Base-by-base conservation (phyloP, 2,113 vertebrate species). In the Bufo bufo region DNA sequence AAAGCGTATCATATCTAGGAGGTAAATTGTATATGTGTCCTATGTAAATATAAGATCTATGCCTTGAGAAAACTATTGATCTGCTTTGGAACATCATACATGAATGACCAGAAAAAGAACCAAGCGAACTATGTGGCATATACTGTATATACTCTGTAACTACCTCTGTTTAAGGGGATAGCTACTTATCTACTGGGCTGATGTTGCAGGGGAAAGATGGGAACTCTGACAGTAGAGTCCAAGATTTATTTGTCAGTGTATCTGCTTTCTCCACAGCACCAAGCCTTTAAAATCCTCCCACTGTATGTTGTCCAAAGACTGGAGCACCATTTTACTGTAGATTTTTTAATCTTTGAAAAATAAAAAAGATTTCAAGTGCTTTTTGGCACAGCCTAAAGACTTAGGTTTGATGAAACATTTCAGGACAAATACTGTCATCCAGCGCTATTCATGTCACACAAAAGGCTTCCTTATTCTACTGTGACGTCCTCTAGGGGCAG, bases 241-340 rank as follows among this genome's bases (percentile, higher is more conserved):
- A 43, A 33, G 14, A 33, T 43, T 11, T 23, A 9, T 47, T 14
- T 14, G 47, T 45, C 63, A 49, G 10, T 50, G 20, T 14, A 52
- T 8, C 12, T 82, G 3, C 4, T 65, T 20, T 16, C 66, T 13
- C 4, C 19, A 19, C 9, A 82, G 59, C 81, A 82, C 49, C 82
- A 14, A 33, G 50, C 50, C 65, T 49, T 71, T 84, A 20, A 84
- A 83, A 84, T 69, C 63, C 47, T 84, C 78, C 69, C 78, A 82
- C 86, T 87, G 74, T 82, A 82, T 23, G 47, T 13, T 71, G 49
- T 82, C 86, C 86, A 87, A 87, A 79, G 85, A 87, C 63, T 80
- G 85, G 85, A 79, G 85, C 61, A 80, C 85, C 75, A 87, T 65
- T 87, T 79, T 80, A 87, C 77, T 87, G 85, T 87, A 87, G 85